A percentile compares a stretch with the other conserved stretches of the same genome.
Evolutionary conservation across 2,888 invertebrate genomes (phyloP).

Genomic region (Agonopterix arenella): DNA sequence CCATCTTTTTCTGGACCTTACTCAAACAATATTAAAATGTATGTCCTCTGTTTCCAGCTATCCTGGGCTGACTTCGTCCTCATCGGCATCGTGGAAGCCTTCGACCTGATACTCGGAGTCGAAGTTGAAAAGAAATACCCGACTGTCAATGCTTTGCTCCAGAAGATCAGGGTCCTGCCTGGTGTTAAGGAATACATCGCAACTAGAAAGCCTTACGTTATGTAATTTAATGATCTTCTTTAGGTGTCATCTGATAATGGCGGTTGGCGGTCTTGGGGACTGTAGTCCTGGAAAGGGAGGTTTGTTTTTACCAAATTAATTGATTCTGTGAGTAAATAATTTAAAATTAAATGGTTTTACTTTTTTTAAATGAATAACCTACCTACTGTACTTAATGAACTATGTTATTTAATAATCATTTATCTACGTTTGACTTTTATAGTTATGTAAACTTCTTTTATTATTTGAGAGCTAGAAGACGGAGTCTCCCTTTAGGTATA

Average conservation of each 20-base stretch:
- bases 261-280: no score
- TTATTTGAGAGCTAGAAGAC: no score
- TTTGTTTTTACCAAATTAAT: no score
- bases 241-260: no score
- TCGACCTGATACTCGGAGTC: slow-evolving; percentile 12
- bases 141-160: slow-evolving; percentile 8
- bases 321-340: no score
- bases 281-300: no score
- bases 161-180: slow-evolving; percentile 13
- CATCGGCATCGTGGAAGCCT: slow-evolving; percentile 21
- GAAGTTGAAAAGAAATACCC: slow-evolving; percentile 19
- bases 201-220: slow-evolving; percentile 20
- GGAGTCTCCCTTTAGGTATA: no score
- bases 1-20: no score
- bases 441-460: no score
- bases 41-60: slow-evolving; percentile 12
- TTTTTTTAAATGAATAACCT: no score
- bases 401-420: background rate
- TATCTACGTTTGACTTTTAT: no score
- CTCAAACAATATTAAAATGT: background rate
- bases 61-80: slow-evolving; percentile 27
- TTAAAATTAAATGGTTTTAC: no score
- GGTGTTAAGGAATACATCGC: slow-evolving; percentile 20
- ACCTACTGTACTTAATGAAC: background rate
- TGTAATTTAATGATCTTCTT: background rate